Evolutionary conservation across 1,140 invertebrate genomes (phyloP).

Genomic region (Macrobrachium rosenbergii): DNA sequence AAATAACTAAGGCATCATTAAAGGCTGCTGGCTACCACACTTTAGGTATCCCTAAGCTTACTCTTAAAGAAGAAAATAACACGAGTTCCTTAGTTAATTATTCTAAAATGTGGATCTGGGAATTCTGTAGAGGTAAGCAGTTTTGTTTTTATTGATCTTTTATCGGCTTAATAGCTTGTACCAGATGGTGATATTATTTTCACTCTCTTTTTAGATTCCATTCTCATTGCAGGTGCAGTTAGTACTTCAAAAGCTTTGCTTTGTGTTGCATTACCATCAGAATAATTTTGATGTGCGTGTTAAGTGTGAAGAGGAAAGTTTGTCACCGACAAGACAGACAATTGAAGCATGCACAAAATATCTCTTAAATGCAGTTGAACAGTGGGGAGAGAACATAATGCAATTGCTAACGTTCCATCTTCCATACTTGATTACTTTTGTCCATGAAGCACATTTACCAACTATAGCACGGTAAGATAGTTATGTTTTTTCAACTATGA

Average conservation of each 20-base stretch:
- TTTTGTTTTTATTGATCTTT: too few relatives aligned
- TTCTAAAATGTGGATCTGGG: not conserved
- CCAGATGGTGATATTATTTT: too few relatives aligned
- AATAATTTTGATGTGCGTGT: not conserved
- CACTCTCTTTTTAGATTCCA: too few relatives aligned
- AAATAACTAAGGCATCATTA: too few relatives aligned
- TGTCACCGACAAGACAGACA: not conserved
- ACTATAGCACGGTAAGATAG: conserved; percentile 30
- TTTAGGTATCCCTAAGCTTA: too few relatives aligned
- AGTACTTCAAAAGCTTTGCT: conserved; percentile 46
- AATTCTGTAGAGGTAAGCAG: too few relatives aligned
- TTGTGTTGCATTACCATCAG: conserved; percentile 13
- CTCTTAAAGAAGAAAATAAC: too few relatives aligned
- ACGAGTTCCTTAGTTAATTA: not conserved
- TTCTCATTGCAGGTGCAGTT: conserved; percentile 39
- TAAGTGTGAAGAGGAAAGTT: not conserved
- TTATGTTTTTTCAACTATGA: not conserved
- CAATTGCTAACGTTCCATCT: conserved; percentile 34
- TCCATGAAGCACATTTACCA: conserved; percentile 28
- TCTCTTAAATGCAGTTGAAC: conserved; percentile 30
- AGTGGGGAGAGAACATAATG: conserved; percentile 24
- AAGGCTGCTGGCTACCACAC: too few relatives aligned
- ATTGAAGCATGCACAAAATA: conserved; percentile 23
- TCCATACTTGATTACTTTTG: conserved; percentile 30
- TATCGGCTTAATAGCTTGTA: too few relatives aligned